Percentiles rank a stretch among this genome's conserved stretches.
phyloP scores from a whole-genome alignment of 2,888 invertebrate genomes.

The Geophilus truncorum region DNA sequence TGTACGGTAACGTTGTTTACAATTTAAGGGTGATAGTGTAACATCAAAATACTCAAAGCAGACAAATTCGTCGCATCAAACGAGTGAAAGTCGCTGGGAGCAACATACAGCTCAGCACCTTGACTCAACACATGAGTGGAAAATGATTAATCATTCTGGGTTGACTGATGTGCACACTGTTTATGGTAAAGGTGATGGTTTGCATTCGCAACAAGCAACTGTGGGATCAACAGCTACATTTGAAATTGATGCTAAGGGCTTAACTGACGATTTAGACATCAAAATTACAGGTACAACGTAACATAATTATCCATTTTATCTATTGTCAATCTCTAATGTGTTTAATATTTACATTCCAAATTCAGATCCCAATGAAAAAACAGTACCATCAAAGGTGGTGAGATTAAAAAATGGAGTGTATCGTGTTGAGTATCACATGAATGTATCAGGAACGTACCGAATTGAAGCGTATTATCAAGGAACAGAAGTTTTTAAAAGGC shows the following conservation, averaged over 20 bases:
- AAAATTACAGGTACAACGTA: slow-evolving; percentile 51
- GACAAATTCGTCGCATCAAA: background rate
- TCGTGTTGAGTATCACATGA: slow-evolving; percentile 70
- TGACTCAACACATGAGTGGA: slow-evolving; percentile 22
- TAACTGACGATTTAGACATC: slow-evolving; percentile 53
- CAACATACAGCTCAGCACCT: background rate
- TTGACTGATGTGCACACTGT: slow-evolving; percentile 15
- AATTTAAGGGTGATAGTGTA: background rate
- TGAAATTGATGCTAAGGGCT: slow-evolving; percentile 51
- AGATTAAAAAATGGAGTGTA: slow-evolving; percentile 49
- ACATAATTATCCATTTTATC: background rate
- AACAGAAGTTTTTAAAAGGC: slow-evolving; percentile 59
- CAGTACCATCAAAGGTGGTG: slow-evolving; percentile 51
- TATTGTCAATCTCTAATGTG: background rate
- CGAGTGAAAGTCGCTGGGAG: slow-evolving; percentile 1
- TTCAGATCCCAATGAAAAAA: slow-evolving; percentile 54
- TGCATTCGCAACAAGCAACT: slow-evolving; percentile 47
- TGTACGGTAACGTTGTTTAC: background rate
- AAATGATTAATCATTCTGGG: slow-evolving; percentile 28
- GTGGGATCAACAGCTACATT: slow-evolving; percentile 51
- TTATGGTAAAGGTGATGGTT: slow-evolving; percentile 48
- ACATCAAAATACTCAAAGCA: background rate
- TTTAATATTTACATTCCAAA: background rate
- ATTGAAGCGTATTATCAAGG: slow-evolving; percentile 62
- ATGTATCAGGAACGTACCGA: slow-evolving; percentile 67